These are phyloP conservation scores for Lycaon pictus DNA, from an alignment of 2,113 vertebrate species.

Conservation along the genomic window DNA sequence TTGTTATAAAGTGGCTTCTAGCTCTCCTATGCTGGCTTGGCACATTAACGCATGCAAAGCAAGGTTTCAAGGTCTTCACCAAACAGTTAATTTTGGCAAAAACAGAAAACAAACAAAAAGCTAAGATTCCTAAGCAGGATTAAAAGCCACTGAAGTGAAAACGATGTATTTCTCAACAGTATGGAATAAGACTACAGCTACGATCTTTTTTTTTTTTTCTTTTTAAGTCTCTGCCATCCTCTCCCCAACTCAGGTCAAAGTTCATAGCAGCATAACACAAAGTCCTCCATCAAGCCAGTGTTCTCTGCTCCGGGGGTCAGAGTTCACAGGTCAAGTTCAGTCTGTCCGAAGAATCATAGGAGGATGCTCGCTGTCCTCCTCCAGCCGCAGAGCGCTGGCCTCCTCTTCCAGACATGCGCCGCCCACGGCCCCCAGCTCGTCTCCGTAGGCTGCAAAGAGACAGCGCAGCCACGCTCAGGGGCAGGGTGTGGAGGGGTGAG, in stretches of 20 bases:
- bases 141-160: slow-evolving; percentile 88
- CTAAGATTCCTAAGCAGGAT: slow-evolving; percentile 87
- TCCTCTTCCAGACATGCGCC: slow-evolving; percentile 95
- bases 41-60: slow-evolving; percentile 98
- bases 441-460: slow-evolving; percentile 91
- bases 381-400: slow-evolving; percentile 91
- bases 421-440: slow-evolving; percentile 96
- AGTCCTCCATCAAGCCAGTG: slow-evolving; percentile 86
- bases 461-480: not conserved
- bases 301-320: slow-evolving; percentile 83
- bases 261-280: slow-evolving; percentile 93
- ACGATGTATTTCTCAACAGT: slow-evolving; percentile 84
- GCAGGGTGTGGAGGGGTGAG: too few species aligned
- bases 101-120: slow-evolving; percentile 80
- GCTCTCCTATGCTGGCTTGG: slow-evolving; percentile 89
- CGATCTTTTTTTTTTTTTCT: slow-evolving; percentile 62
- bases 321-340: slow-evolving; percentile 85
- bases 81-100: slow-evolving; percentile 88
- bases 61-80: slow-evolving; percentile 86
- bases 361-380: slow-evolving; percentile 98
- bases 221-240: slow-evolving; percentile 88
- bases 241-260: slow-evolving; percentile 89
- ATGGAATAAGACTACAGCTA: slow-evolving; percentile 90
- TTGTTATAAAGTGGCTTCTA: slow-evolving; percentile 79
- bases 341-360: slow-evolving; percentile 98